Evolutionary conservation across 2,888 invertebrate species (phyloP), one percentile per base, ranked within the genome.

Genomic region (Drepana falcataria): DNA sequence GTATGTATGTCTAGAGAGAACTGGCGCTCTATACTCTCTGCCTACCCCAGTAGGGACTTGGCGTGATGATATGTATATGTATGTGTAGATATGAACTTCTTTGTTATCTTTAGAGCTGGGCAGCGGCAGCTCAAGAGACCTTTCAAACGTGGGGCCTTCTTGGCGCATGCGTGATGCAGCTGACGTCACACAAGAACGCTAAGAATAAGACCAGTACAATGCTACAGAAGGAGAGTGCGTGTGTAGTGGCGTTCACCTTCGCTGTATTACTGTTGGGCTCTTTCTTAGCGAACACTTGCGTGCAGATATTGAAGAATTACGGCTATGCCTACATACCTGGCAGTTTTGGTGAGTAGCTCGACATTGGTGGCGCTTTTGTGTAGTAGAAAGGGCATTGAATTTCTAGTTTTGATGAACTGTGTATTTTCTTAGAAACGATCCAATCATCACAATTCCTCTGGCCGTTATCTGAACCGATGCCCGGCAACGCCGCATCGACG

Each of bases 121-220:
- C 95, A 35, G 96, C 97, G 0, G 98, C 97, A 0, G 95, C 96
- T 33, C 95, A 97, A 76, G 97, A 98, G 83, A 94, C 95, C 0
- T 97, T 97, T 77, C 92, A 97, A 53, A 96, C 96, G 0, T 97
- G 98, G 98, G 96, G 96, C 1, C 82, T 97, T 5, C 88, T 97
- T 35, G 96, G 96, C 6, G 95, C 95, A 0, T 94, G 95, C 56
- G 92, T 95, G 55, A 96, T 96, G 94, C 96, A 96, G 81, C 92
- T 95, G 58, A 94, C 95, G 21, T 95, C 95, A 57, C 95, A 95
- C 79, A 95, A 95, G 73, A 93, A 93, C 69, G 92, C 93, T 60
- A 94, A 94, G 65, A 94, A 94, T 77, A 91, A 94, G 53, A 86
- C 79, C 0, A 83, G 69, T 52, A 58, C 60, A 2, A 77, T 80